Conservation (phyloP, 2,888 invertebrate species). For the Protodeltote pygarga region DNA sequence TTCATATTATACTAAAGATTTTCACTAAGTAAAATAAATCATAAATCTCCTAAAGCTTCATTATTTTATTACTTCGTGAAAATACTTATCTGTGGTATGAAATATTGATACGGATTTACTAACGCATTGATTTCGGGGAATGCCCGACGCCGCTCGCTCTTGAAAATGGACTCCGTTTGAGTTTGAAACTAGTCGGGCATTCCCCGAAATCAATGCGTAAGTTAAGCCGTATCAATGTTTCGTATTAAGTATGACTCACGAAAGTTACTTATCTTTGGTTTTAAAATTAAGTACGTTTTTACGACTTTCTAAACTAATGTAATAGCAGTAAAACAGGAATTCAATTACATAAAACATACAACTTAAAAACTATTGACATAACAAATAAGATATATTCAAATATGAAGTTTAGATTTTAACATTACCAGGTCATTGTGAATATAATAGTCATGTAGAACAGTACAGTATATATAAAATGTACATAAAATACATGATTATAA, state of each 20-base stretch:
- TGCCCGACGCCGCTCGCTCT: no score
- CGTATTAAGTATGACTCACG: constrained; percentile 7
- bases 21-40: no score
- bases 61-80: no score
- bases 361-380: constrained; percentile 35
- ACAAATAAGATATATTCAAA: constrained; percentile 16
- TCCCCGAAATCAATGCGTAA: no score
- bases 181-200: no score
- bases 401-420: constrained; percentile 11
- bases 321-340: constrained; percentile 17
- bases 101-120: no score
- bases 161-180: no score
- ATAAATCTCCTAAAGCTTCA: no score
- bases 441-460: constrained; percentile 20
- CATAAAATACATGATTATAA: constrained; percentile 38
- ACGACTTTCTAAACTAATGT: constrained; percentile 23
- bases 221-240: no score
- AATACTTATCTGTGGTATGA: no score
- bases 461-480: constrained; percentile 39
- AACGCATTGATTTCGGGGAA: no score
- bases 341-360: constrained; percentile 36
- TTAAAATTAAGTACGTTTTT: constrained; percentile 30
- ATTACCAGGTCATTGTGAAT: constrained; percentile 9
- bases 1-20: no score
- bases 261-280: constrained; percentile 26